Percentiles rank a stretch among this genome's conserved stretches.
These are phyloP conservation scores for Pristionchus fissidentatus DNA, from an alignment of 2,888 invertebrate species.

Conservation along the genomic window DNA sequence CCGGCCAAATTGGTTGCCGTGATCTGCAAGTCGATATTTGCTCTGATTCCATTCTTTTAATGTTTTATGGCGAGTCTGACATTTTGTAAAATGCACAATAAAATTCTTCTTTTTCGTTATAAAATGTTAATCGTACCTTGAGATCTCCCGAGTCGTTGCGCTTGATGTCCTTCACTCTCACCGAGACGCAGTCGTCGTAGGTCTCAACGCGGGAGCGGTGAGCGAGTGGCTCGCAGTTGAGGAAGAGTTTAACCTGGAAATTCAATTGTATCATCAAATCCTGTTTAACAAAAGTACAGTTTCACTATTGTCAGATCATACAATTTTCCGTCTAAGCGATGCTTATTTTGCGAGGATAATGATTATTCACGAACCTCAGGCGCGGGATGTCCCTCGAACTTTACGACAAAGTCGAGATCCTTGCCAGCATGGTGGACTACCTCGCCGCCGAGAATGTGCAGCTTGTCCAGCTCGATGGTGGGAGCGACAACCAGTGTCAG, in stretches of 20 bases:
- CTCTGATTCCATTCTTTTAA: too few relatives aligned
- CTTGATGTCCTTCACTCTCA: slow-evolving; percentile 81
- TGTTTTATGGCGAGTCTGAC: too few relatives aligned
- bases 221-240: slow-evolving; percentile 34
- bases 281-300: slow-evolving; percentile 73
- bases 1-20: slow-evolving; percentile 57
- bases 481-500: slow-evolving; percentile 67
- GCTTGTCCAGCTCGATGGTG: slow-evolving; percentile 61
- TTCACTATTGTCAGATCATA: too few relatives aligned
- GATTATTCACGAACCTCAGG: slow-evolving; percentile 62
- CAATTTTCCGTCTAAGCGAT: too few relatives aligned
- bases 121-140: slow-evolving; percentile 79
- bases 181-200: slow-evolving; percentile 64
- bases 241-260: slow-evolving; percentile 32
- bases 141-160: slow-evolving; percentile 83
- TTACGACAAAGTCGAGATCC: slow-evolving; percentile 67
- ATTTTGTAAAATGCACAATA: neutral
- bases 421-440: slow-evolving; percentile 63
- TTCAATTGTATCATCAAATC: slow-evolving; percentile 76
- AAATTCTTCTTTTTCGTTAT: neutral
- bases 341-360: too few relatives aligned
- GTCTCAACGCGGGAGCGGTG: slow-evolving; percentile 75
- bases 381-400: slow-evolving; percentile 64
- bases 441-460: slow-evolving; percentile 55
- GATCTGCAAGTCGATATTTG: slow-evolving; percentile 34